Evolutionary conservation across 2,888 invertebrate species (phyloP), one percentile per base, ranked within the genome.

Genomic region (Nebria brevicollis): DNA sequence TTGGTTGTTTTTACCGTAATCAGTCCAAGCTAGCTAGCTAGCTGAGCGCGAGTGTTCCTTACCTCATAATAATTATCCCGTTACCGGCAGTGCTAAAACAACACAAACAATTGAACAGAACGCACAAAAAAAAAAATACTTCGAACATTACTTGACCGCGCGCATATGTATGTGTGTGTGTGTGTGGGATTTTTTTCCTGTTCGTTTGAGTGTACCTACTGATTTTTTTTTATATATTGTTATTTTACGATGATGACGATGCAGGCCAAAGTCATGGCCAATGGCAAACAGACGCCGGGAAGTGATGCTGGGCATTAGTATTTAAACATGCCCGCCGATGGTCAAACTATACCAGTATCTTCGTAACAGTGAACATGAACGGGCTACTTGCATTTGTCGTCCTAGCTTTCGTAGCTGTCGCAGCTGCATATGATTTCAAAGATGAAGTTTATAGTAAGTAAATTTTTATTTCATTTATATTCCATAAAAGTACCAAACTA

Each of bases 371-470:
- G 80, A 80, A 70, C 80, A 80, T 80, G 80, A 80, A 75, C 75
- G 68, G 75, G 15, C 34, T 72, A 34, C 64, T 81, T 41, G 76
- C 81, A 82, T 72, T 84, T 77, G 82, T 82, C 82, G 66, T 83
- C 72, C 65, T 80, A 75, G 79, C 77, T 68, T 41, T 83, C 41
- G 75, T 84, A 54, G 83, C 82, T 78, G 41, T 82, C 66, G 74
- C 76, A 13, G 66, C 66, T 70, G 86, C 86, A 70, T 88, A 88
- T 83, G 85, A 88, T 82, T 88, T 87, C 83, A 84, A 86, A 15
- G 87, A 88, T 83, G 82, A 85, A n/a, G 85, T 85, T 79, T 88
- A 86, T 84, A 88, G 88, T 88, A 85, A 88, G 88, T 87, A 25
- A 11, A 68, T 20, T 20, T 26, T 70, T 70, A 25, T 11, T 54